Evolutionary conservation across 1,140 invertebrate species (phyloP), one percentile per base, ranked within the genome.

Genomic region (Neoseiulus cucumeris): DNA sequence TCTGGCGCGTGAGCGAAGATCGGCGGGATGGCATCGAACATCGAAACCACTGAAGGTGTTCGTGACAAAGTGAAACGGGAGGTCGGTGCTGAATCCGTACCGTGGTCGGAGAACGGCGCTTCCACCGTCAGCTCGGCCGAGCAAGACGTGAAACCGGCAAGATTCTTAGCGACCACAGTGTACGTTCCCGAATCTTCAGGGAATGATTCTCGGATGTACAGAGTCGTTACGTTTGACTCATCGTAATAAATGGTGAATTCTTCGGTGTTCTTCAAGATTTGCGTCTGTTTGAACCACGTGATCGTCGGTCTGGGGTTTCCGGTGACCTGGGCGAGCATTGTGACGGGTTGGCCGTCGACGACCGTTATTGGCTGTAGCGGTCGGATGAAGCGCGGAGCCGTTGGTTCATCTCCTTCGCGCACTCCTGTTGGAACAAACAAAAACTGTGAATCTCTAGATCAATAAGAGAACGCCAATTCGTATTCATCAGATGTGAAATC

Each of bases 131-230:
- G 75, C 74, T 92, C 89, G 1, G 91, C 90, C 6, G 89, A 89
- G 71, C 86, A 89, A 0, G 89, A 89, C 0, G 90, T 88, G 76
- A 88, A 91, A 29, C 95, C 95, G 44, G 87, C 87, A 2, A 86
- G 81, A 74, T 98, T 98, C 74, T 95, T 94, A 14, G 92, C 89
- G 14, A 97, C 87, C 72, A 92, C 94, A 0, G 91, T 96, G 75
- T 95, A 98, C 47, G 85, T 87, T 1, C 92, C 94, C 1, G 91
- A 88, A 76, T 98, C 94, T 80, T 98, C 93, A 0, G 91, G 89
- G 76, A 92, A 94, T 0, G 95, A 89, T 80, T 97, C 93, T 64
- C 85, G 83, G 68, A 98, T 95, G 22, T 95, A 85, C 20, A 98
- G 76, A 2, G 89, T 91, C 0, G 88, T 88, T 0, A 90, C 86